Base-by-base conservation (phyloP, 2,888 invertebrate species). In the Latheticus oryzae region DNA sequence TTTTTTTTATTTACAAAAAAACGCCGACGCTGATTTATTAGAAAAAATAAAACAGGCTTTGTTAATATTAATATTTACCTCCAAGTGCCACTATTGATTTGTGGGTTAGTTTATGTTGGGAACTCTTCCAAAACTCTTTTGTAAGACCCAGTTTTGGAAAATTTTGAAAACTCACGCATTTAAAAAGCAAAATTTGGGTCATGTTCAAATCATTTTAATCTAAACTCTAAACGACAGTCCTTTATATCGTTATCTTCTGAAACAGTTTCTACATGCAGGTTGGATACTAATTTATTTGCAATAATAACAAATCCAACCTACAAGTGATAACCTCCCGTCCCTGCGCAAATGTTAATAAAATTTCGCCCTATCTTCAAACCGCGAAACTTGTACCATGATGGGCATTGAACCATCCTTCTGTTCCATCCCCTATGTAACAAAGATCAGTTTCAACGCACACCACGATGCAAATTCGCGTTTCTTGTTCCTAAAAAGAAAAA, bases 1-100 rank as follows among this genome's bases (percentile, higher is more conserved):
- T 43, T 54, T 45, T 37, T 45, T 47, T 48, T n/a, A n/a, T n/a
- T 50, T 48, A 28, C n/a, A 21, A n/a, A 23, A 17, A n/a, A 9
- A 15, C 50, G 50, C 9, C 17, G 38, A 17, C 30, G 2, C 3
- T 45, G 28, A n/a, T 17, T 8, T 17, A 17, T 16, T 28, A 28
- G 11, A 9, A 45, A 28, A 45, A 45, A 45, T 32, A 45, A 45
- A 45, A 45, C 42, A 42, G 5, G 28, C 45, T 32, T 30, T 30
- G 30, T 30, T 28, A 28, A 11, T 17, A 45, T 17, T 23, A 15
- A 47, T 47, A 47, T 47, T 47, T 47, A 47, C 47, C 47, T 47
- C 35, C 19, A 19, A 13, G 45, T 15, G 21, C 28, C 32, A 28
- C 32, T 45, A 30, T 33, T 47, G 21, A 35, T 16, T 40, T 30